Evolutionary conservation across 2,113 vertebrate species (phyloP), one percentile per base, ranked within the genome.

Genomic region (Cinclus mexicanus): DNA sequence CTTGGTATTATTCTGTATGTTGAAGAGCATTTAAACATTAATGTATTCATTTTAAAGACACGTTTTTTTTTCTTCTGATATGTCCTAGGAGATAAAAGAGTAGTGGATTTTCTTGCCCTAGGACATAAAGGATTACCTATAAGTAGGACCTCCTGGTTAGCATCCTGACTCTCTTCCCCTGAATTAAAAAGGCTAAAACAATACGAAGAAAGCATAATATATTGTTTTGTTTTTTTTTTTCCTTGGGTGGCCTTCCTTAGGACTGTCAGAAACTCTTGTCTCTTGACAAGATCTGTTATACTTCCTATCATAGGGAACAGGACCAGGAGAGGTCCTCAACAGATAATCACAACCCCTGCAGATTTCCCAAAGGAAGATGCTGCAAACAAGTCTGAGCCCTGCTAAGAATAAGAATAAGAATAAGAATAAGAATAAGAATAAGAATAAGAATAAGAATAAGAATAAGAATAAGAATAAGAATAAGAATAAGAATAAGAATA

Each of bases 341-440:
- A 76, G 35, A 31, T 23, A 64, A n/a, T 12, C 9, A 14, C 33
- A 24, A 3, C 2, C 5, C 10, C 44, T 64, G 5, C 21, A 56
- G 11, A 39, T 14, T 55, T 24, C 13, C 4, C 8, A 61, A 86
- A 83, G 12, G 8, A 91, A 80, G n/a, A 15, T 37, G 7, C 3
- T 28, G 52, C 19, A 39, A 68, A 75, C 0, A 2, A 28, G 3
- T 12, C 11, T 56, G 19, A 8, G 3, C 6, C 20, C 20, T n/a
- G 3, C 11, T 52, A 35, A 12, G 3, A 46, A 12, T 16, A 28
- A 31, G 14, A 53, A 13, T 9, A 28, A 11, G 1, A 33, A n/a
- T 20, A 12, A 21, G 6, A 50, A 50, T 8, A 47, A 22, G 47
- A 23, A 6, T 22, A 47, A 47, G 47, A 25, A 21, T 13, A 33